Evolutionary conservation across 2,888 invertebrate species (phyloP).

Genomic region (Rhagium mordax): DNA sequence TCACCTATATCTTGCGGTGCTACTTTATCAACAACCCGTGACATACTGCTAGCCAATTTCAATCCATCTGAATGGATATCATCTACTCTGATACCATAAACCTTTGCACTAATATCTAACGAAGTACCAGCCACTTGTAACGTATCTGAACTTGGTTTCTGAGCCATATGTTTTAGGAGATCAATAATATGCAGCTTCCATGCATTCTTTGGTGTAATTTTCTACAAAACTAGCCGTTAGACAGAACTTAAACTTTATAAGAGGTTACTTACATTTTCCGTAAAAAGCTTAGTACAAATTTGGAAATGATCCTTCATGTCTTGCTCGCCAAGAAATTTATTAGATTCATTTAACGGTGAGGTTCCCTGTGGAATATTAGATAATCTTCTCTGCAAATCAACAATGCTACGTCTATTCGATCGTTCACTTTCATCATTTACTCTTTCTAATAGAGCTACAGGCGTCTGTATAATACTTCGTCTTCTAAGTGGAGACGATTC

Average conservation of each 20-base stretch:
- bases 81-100: slow-evolving; percentile 85
- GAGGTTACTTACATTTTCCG: slow-evolving; percentile 79
- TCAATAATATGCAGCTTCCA: slow-evolving; percentile 91
- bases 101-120: slow-evolving; percentile 88
- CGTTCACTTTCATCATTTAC: slow-evolving; percentile 54
- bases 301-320: slow-evolving; percentile 81
- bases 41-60: slow-evolving; percentile 82
- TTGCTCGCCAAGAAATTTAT: slow-evolving; percentile 58
- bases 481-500: slow-evolving; percentile 38
- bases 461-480: slow-evolving; percentile 17
- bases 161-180: slow-evolving; percentile 83
- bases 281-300: slow-evolving; percentile 84
- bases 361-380: slow-evolving; percentile 35
- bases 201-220: slow-evolving; percentile 91
- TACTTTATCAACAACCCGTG: slow-evolving; percentile 49
- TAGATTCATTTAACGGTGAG: slow-evolving; percentile 48
- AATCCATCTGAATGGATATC: slow-evolving; percentile 86
- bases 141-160: slow-evolving; percentile 79
- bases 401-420: slow-evolving; percentile 47
- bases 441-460: slow-evolving; percentile 15
- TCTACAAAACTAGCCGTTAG: slow-evolving; percentile 71
- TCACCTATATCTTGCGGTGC: slow-evolving; percentile 31
- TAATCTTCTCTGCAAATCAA: slow-evolving; percentile 49
- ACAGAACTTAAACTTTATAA: slow-evolving; percentile 11
- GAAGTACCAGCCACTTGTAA: slow-evolving; percentile 88